Evolutionary conservation across 2,113 vertebrate genomes (phyloP).

Genomic region (Channa argus): DNA sequence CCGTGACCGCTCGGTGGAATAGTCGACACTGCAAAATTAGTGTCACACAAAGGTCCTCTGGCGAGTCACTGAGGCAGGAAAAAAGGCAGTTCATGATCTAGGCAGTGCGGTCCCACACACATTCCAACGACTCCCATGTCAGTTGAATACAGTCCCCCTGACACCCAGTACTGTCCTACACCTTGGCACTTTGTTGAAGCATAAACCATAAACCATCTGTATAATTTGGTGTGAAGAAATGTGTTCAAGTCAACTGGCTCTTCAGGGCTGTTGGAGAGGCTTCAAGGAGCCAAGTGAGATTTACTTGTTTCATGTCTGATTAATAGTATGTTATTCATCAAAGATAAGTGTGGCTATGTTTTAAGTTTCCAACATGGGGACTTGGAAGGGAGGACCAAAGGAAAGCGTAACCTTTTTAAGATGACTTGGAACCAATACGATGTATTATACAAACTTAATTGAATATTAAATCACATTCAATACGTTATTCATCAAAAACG

Average conservation of each 20-base stretch:
- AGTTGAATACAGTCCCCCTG: constrained; percentile 45
- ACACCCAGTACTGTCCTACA: constrained; percentile 57
- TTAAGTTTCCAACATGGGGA: constrained; percentile 10
- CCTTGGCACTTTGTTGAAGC: constrained; percentile 66
- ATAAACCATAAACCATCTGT: constrained; percentile 75
- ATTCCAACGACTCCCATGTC: constrained; percentile 67
- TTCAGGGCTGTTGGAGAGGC: constrained; percentile 54
- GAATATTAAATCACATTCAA: not conserved
- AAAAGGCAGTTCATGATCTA: constrained; percentile 70
- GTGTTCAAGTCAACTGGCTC: constrained; percentile 70
- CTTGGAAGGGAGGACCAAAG: constrained; percentile 49
- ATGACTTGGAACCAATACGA: constrained; percentile 20
- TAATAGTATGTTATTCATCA: constrained; percentile 47
- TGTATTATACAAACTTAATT: not conserved
- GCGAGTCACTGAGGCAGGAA: constrained; percentile 58
- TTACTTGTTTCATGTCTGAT: constrained; percentile 60
- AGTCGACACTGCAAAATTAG: constrained; percentile 75
- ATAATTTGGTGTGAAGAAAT: constrained; percentile 59
- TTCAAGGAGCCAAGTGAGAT: constrained; percentile 67
- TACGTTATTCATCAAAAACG: constrained; percentile 23
- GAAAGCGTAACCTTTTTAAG: not conserved
- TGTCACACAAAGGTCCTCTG: constrained; percentile 67
- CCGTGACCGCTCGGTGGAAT: constrained; percentile 67
- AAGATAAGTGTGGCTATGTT: constrained; percentile 11
- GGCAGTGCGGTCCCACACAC: constrained; percentile 40